A percentile compares a stretch with the other conserved stretches of the same genome.
phyloP scores from a whole-genome alignment of 1,140 invertebrate species.

The Pissodes strobi region DNA sequence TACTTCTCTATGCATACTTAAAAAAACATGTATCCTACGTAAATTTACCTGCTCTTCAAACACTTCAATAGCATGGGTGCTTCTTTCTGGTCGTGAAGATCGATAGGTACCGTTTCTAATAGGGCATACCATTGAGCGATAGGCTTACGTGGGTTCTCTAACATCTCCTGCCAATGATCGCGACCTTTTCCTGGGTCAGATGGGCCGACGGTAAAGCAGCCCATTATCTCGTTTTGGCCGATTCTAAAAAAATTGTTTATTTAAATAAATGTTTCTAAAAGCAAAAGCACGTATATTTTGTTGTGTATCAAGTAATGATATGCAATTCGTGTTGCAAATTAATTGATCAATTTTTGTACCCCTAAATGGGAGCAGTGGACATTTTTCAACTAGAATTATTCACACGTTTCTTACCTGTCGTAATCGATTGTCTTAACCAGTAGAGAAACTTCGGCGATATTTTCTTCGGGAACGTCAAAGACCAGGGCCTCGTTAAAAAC shows the following conservation, averaged over 20 bases:
- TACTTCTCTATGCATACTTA: too few species aligned
- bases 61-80: constrained; percentile 32
- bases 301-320: too few species aligned
- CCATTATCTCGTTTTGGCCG: constrained; percentile 84
- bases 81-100: constrained; percentile 53
- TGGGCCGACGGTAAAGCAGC: constrained; percentile 79
- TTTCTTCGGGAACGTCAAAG: constrained; percentile 73
- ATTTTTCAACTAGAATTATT: too few species aligned
- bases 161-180: constrained; percentile 89
- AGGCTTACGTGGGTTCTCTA: constrained; percentile 81
- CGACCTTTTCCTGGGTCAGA: constrained; percentile 77
- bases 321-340: too few species aligned
- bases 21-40: too few species aligned
- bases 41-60: constrained; percentile 26
- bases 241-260: constrained; percentile 68
- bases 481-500: constrained; percentile 80
- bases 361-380: too few species aligned
- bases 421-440: constrained; percentile 89
- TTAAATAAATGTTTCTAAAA: background rate
- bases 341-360: too few species aligned
- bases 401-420: constrained; percentile 69
- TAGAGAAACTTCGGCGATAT: constrained; percentile 83
- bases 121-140: constrained; percentile 86
- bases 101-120: constrained; percentile 68
- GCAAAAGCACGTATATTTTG: too few species aligned